Conservation (phyloP, 2,113 vertebrate species). For the Ibidorhyncha struthersii region DNA sequence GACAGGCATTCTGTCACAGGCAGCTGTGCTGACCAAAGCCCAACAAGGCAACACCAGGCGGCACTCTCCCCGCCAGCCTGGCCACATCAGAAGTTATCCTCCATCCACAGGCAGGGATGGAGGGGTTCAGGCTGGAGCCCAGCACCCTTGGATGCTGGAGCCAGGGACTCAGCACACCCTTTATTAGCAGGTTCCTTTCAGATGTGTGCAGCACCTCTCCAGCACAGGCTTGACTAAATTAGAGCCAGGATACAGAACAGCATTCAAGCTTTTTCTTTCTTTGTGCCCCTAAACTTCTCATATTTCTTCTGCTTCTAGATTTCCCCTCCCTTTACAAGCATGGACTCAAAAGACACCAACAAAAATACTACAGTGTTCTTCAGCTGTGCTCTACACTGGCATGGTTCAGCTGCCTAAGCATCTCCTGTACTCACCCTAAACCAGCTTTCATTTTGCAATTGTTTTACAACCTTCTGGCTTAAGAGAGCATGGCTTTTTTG, state of each 20-base stretch:
- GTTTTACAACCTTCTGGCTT: neutral
- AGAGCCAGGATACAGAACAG: neutral
- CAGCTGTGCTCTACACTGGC: neutral
- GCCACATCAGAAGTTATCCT: neutral
- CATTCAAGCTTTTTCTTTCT: neutral
- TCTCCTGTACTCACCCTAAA: neutral
- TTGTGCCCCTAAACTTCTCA: neutral
- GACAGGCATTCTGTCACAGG: neutral
- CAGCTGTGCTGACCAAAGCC: neutral
- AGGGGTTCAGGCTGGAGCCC: neutral
- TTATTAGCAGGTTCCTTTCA: neutral
- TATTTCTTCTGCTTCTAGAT: neutral
- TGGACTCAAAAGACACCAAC: neutral
- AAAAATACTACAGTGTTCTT: neutral
- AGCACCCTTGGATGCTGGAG: neutral
- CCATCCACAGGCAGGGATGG: neutral
- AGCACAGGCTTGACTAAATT: neutral
- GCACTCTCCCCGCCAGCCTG: neutral
- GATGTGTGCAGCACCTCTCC: neutral
- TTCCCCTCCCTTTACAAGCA: neutral
- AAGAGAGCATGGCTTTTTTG: fast-evolving
- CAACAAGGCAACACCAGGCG: neutral
- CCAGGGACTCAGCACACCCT: neutral
- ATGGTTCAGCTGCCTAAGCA: neutral
- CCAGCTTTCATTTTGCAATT: neutral